Base-by-base conservation (phyloP, 2,113 vertebrate species). In the Oenanthe melanoleuca region DNA sequence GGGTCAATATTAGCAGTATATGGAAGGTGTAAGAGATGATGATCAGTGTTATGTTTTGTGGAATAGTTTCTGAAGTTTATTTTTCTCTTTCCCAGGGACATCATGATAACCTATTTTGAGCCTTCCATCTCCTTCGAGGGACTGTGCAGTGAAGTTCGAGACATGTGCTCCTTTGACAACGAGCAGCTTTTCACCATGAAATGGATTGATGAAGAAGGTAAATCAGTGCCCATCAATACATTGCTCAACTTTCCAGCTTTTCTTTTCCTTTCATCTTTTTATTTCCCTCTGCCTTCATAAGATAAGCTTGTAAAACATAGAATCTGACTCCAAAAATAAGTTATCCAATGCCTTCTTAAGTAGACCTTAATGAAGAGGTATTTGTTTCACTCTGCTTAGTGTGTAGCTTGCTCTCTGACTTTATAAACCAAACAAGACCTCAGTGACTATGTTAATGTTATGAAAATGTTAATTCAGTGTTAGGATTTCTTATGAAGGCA, bases 161-260 rank as follows among this genome's bases (percentile, higher is more conserved):
- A 99, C 93, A 99, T 99, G 99, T 99, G 99, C 97, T 98, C 98
- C 73, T 99, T 99, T 97, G 99, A 99, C 97, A 99, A 98, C 0
- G 99, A 99, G 80, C 99, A 99, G 93, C 99, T 99, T 78, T 99
- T 99, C 97, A 99, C 99, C 94, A 99, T 99, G 99, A 99, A 99
- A 92, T 99, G 99, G 99, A 99, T 99, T 70, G 99, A 99, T 56
- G 99, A 99, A 88, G 99, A 99, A 99, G 99, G 99, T 99, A 95
- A 81, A 89, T 85, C 15, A 2, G 0, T 86, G 44, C 59, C 56
- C 23, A 56, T 64, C 29, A 12, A 3, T 57, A 6, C 26, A 12
- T 45, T 80, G 6, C 45, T 92, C 37, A 57, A 3, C 84, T 40
- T 13, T 31, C n/a, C 23, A 15, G 6, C 23, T 87, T 23, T 89